Evolutionary conservation across 2,797 vertebrate genomes (phyloP), one percentile per base, ranked within the genome.

Genomic region (Anomalospiza imberbis): DNA sequence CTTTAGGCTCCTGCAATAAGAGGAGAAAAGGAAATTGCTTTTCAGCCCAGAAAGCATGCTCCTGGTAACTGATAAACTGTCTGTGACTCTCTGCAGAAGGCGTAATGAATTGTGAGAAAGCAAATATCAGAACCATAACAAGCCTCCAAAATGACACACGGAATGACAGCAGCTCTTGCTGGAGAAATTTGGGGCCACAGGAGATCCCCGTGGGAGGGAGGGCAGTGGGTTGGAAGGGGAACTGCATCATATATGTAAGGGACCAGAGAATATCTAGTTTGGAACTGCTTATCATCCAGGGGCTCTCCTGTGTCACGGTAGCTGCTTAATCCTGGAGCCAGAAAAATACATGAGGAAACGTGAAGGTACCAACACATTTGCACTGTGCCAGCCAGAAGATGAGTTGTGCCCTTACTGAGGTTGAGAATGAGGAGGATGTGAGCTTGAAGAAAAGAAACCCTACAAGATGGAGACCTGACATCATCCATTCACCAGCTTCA

Each of bases 11-110:
- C 73, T 88, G 85, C 88, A 97, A 86, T 81, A 96, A 88, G 79
- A 94, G 88, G 38, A 96, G 91, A 78, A 96, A 93, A 96, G 95
- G 96, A 97, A 97, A 94, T 97, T 95, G 94, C 87, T 92, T 94
- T 96, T 94, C 91, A 88, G 73, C 58, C 66, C 85, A 76, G 89
- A 88, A 89, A 93, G 85, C 83, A 28, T 93, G 89, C 83, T 92
- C 34, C 80, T 94, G 57, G 91, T 95, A 94, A 91, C 93, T 95
- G 94, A 94, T 93, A 94, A 94, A 88, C 82, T 81, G 83, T 10
- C 83, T 94, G 79, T 90, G 92, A 78, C 67, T 85, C 82, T 73
- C 66, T 2, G 5, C 61, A 72, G 92, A 91, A 86, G 70, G 77
- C 60, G 86, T 12, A 5, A 66, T 45, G 51, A 88, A 85, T 74